These are phyloP conservation scores for Teleogryllus oceanicus DNA, from an alignment of 2,888 invertebrate genomes.

Conservation along the genomic window DNA sequence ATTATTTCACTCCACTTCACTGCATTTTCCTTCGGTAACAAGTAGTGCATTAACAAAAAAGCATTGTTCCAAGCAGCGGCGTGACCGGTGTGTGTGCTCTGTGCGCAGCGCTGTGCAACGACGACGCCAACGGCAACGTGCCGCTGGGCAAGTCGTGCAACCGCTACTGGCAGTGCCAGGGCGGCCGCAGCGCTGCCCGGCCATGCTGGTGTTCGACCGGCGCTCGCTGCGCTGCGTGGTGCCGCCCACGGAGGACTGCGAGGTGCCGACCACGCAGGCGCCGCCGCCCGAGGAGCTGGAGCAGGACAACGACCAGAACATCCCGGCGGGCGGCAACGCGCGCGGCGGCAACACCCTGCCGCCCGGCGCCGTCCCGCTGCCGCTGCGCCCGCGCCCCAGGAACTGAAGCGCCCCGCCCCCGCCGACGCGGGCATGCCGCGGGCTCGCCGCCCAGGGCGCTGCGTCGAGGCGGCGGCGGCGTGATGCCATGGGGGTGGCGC, in stretches of 20 bases:
- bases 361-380: slow-evolving; percentile 33
- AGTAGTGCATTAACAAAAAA: too few relatives aligned
- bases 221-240: slow-evolving; percentile 80
- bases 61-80: too few relatives aligned
- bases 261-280: slow-evolving; percentile 73
- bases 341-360: slow-evolving; percentile 29
- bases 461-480: too few relatives aligned
- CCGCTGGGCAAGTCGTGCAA: slow-evolving; percentile 89
- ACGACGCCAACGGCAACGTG: slow-evolving; percentile 86
- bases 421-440: neutral
- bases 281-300: slow-evolving; percentile 53
- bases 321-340: slow-evolving; percentile 28
- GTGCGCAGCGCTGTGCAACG: slow-evolving; percentile 79
- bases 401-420: slow-evolving; percentile 26
- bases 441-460: neutral
- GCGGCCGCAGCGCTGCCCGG: slow-evolving; percentile 86
- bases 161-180: slow-evolving; percentile 91
- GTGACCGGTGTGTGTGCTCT: neutral
- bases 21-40: too few relatives aligned
- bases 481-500: too few relatives aligned
- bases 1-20: too few relatives aligned
- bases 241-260: slow-evolving; percentile 86
- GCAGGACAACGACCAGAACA: slow-evolving; percentile 39
- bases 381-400: slow-evolving; percentile 34
- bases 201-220: slow-evolving; percentile 83